Evolutionary conservation across 2,888 invertebrate species (phyloP).

Genomic region (Conchocele bisecta): DNA sequence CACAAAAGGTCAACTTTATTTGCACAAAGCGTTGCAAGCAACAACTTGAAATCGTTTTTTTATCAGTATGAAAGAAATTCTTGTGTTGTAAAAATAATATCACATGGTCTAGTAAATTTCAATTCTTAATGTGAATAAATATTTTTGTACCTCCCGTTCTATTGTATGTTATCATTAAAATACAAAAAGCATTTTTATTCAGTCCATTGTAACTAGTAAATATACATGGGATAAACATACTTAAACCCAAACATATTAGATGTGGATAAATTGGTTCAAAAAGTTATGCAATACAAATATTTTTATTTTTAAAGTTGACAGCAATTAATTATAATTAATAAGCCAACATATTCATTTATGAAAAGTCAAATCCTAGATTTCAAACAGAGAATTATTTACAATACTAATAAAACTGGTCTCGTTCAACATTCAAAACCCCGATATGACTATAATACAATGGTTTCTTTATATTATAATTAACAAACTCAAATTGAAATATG

Average conservation of each 20-base stretch:
- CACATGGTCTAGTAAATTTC: slow-evolving; percentile 26
- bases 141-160: slow-evolving; percentile 30
- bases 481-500: too few relatives aligned
- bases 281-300: too few relatives aligned
- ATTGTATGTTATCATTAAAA: slow-evolving; percentile 19
- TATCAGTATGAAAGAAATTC: slow-evolving; percentile 30
- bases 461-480: too few relatives aligned
- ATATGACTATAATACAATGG: too few relatives aligned
- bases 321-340: too few relatives aligned
- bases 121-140: slow-evolving; percentile 24
- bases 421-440: too few relatives aligned
- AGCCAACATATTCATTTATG: too few relatives aligned
- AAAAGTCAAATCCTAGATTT: too few relatives aligned
- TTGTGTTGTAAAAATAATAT: slow-evolving; percentile 43
- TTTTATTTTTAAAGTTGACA: too few relatives aligned
- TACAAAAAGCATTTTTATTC: slow-evolving; percentile 22
- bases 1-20: neutral
- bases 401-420: too few relatives aligned
- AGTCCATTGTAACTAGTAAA: slow-evolving; percentile 9
- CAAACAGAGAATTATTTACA: too few relatives aligned
- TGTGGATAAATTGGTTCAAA: neutral
- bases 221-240: slow-evolving; percentile 13
- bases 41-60: slow-evolving; percentile 9
- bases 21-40: neutral
- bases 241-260: slow-evolving; percentile 1